Evolutionary conservation across 2,113 vertebrate genomes (phyloP).

Genomic region (Odontesthes bonariensis): DNA sequence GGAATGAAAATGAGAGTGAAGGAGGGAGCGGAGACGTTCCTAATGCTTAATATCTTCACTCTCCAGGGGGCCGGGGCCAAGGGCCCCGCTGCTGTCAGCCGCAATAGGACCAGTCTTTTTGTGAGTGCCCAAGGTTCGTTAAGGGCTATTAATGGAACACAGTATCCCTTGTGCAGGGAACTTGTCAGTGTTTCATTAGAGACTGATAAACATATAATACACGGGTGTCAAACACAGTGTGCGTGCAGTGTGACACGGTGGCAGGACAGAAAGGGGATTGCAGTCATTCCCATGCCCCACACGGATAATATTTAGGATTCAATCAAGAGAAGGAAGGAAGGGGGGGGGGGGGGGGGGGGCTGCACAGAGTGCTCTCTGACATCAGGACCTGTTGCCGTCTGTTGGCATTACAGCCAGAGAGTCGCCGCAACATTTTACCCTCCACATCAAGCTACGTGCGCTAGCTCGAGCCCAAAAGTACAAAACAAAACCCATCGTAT

Average conservation of each 20-base stretch:
- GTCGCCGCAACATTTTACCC: conserved; percentile 25
- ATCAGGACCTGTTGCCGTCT: conserved; percentile 28
- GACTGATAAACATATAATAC: conserved; percentile 80
- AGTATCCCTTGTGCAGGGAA: conserved; percentile 74
- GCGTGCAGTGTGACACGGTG: conserved; percentile 52
- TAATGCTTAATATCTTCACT: conserved; percentile 79
- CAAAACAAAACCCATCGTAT: conserved; percentile 72
- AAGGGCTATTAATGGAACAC: conserved; percentile 81
- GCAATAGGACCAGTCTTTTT: conserved; percentile 76
- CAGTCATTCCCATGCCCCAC: conserved; percentile 64
- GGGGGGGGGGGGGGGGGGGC: conserved; percentile 2
- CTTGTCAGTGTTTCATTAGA: conserved; percentile 83
- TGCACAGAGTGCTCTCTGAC: conserved; percentile 13
- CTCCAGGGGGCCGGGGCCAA: conserved; percentile 73
- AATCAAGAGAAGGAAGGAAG: conserved; percentile 31
- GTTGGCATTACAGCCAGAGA: conserved; percentile 31
- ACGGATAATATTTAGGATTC: conserved; percentile 65
- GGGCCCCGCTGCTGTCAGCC: conserved; percentile 76
- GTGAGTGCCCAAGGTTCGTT: conserved; percentile 79
- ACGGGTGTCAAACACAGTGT: conserved; percentile 74
- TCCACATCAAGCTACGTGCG: conserved; percentile 26
- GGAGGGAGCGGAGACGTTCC: conserved; percentile 66
- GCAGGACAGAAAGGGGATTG: conserved; percentile 61
- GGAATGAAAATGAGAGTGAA: conserved; percentile 49
- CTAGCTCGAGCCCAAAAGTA: conserved; percentile 48